These are phyloP conservation scores for Electrona antarctica DNA, from an alignment of 2,113 vertebrate genomes.

Conservation along the genomic window DNA sequence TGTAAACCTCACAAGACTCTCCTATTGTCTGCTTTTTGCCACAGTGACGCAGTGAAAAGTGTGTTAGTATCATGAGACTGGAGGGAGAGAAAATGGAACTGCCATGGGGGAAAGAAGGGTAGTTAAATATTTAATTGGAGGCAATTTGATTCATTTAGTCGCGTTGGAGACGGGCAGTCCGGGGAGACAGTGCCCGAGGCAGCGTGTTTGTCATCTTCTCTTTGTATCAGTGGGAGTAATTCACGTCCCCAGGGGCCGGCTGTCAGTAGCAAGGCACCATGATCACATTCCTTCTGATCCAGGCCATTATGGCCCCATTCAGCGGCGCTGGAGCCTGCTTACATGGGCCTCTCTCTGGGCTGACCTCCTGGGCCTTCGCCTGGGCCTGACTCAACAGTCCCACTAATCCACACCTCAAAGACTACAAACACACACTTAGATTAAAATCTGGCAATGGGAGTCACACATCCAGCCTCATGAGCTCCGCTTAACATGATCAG, in stretches of 20 bases:
- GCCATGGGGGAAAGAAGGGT: slow-evolving; percentile 51
- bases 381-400: slow-evolving; percentile 66
- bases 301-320: slow-evolving; percentile 73
- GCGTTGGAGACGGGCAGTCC: slow-evolving; percentile 74
- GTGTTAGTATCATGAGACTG: slow-evolving; percentile 45
- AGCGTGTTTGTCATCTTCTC: slow-evolving; percentile 76
- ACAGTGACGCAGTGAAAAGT: slow-evolving; percentile 20
- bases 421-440: slow-evolving; percentile 64
- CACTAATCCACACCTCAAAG: slow-evolving; percentile 71
- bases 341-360: slow-evolving; percentile 63
- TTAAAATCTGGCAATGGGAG: slow-evolving; percentile 50
- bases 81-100: slow-evolving; percentile 43
- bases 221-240: slow-evolving; percentile 77
- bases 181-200: slow-evolving; percentile 64
- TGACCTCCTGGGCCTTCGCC: slow-evolving; percentile 60
- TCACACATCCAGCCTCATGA: slow-evolving; percentile 41
- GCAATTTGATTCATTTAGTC: slow-evolving; percentile 78
- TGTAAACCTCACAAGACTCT: slow-evolving; percentile 32
- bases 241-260: slow-evolving; percentile 71
- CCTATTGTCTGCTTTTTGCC: slow-evolving; percentile 30
- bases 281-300: slow-evolving; percentile 77
- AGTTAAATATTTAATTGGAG: slow-evolving; percentile 79
- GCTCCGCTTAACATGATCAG: slow-evolving; percentile 38
- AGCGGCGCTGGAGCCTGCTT: slow-evolving; percentile 69
- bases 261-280: slow-evolving; percentile 78